These are phyloP conservation scores for Aphodius granarius DNA, from an alignment of 2,888 invertebrate species.

Conservation along the genomic window DNA sequence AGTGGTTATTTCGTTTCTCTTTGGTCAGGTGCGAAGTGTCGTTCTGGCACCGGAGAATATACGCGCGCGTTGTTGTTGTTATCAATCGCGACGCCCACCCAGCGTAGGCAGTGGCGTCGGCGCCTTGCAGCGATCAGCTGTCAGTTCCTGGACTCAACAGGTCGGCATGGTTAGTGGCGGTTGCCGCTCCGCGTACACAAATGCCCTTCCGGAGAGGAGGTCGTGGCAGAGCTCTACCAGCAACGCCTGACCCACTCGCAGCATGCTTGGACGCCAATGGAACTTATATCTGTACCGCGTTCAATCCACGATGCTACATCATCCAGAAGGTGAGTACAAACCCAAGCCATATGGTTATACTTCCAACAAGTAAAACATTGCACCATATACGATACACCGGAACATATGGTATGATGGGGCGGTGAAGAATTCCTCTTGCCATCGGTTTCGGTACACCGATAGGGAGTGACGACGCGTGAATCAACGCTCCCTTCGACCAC, in stretches of 20 bases:
- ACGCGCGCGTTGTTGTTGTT: constrained; percentile 23
- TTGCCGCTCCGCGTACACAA: constrained; percentile 44
- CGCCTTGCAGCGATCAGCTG: constrained; percentile 45
- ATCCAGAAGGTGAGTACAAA: constrained; percentile 62
- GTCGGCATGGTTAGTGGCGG: constrained; percentile 54
- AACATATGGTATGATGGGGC: background rate
- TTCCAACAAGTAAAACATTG: background rate
- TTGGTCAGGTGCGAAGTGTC: background rate
- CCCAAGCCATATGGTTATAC: constrained; percentile 19
- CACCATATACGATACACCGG: background rate
- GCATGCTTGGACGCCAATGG: constrained; percentile 59
- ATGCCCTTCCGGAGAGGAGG: constrained; percentile 52
- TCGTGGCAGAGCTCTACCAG: constrained; percentile 50
- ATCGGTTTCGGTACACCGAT: background rate
- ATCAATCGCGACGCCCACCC: constrained; percentile 38
- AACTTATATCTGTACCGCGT: constrained; percentile 65
- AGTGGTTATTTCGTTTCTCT: background rate
- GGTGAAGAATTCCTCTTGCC: background rate
- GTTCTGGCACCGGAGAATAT: background rate
- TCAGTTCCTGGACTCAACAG: constrained; percentile 54
- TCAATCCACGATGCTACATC: constrained; percentile 65
- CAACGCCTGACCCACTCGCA: constrained; percentile 48
- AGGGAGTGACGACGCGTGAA: background rate
- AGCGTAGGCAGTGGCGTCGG: constrained; percentile 37
- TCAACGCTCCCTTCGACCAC: background rate